A percentile compares a stretch with the other conserved stretches of the same genome.
Conservation (phyloP, 1,140 invertebrate species). For the Zaprionus vittiger region DNA sequence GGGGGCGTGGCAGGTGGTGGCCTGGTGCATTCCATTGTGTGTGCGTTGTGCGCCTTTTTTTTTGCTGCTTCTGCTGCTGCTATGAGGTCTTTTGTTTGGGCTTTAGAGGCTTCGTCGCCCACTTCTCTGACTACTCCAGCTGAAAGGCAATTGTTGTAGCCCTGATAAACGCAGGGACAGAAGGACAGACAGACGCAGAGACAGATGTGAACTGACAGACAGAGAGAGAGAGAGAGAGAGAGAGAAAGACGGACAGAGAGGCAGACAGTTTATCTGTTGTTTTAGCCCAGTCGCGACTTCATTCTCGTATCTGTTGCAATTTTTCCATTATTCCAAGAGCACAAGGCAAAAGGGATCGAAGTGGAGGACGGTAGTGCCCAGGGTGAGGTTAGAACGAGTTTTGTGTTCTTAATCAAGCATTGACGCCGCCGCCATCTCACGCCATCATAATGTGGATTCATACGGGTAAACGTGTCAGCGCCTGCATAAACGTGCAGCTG, state of each 20-base stretch:
- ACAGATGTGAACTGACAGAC: slow-evolving; percentile 3
- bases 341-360: neutral
- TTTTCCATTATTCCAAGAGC: slow-evolving; percentile 66
- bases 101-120: slow-evolving; percentile 15
- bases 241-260: neutral
- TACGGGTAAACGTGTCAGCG: slow-evolving; percentile 33
- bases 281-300: slow-evolving; percentile 39
- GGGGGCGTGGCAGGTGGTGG: neutral
- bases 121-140: slow-evolving; percentile 49
- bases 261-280: slow-evolving; percentile 33
- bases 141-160: slow-evolving; percentile 48
- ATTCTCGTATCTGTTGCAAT: slow-evolving; percentile 60
- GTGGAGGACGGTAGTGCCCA: neutral
- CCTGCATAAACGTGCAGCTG: neutral
- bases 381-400: neutral
- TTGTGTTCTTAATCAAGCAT: slow-evolving; percentile 56
- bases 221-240: neutral
- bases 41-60: slow-evolving; percentile 39
- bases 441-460: neutral
- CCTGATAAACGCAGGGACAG: slow-evolving; percentile 3
- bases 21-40: slow-evolving; percentile 29
- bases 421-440: slow-evolving; percentile 18
- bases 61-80: slow-evolving; percentile 30
- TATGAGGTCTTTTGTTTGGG: slow-evolving; percentile 44
- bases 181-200: neutral